Evolutionary conservation across 1,140 invertebrate species (phyloP).

Genomic region (Lepidurus packardi): DNA sequence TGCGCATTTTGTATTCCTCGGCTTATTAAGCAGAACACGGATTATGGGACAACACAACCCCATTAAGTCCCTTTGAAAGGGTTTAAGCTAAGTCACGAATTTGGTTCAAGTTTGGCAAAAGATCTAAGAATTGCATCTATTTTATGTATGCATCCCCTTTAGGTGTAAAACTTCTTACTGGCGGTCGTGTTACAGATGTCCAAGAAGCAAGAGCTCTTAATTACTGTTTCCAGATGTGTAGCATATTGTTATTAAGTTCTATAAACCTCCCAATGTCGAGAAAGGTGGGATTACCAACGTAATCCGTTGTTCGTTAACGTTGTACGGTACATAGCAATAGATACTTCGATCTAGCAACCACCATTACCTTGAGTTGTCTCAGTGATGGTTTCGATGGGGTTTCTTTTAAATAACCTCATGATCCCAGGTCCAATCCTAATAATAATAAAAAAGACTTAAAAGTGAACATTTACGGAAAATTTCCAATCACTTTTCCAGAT

Average conservation of each 20-base stretch:
- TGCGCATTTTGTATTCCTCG: conserved; percentile 43
- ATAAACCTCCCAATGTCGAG: conserved; percentile 42
- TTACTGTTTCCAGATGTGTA: conserved; percentile 49
- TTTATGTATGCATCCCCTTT: conserved; percentile 5
- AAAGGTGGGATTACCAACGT: conserved; percentile 45
- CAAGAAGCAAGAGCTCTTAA: conserved; percentile 40
- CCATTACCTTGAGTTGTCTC: too few species aligned
- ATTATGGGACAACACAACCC: conserved; percentile 42
- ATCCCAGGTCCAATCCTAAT: not conserved
- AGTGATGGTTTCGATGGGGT: not conserved
- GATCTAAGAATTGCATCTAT: not conserved
- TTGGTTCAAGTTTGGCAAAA: not conserved
- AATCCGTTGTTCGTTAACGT: not conserved
- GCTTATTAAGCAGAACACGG: conserved; percentile 45
- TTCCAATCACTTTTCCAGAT: conserved; percentile 17
- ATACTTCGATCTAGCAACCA: too few species aligned
- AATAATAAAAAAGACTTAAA: not conserved
- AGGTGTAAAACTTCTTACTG: conserved; percentile 45
- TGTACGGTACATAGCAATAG: not conserved
- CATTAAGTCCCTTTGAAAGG: not conserved
- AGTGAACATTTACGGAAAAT: not conserved
- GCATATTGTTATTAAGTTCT: conserved; percentile 47
- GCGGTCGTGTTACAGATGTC: conserved; percentile 45
- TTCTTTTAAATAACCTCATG: not conserved
- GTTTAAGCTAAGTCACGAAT: not conserved